These are phyloP conservation scores for Python bivittatus DNA, from an alignment of 2,113 vertebrate genomes.

Conservation along the genomic window DNA sequence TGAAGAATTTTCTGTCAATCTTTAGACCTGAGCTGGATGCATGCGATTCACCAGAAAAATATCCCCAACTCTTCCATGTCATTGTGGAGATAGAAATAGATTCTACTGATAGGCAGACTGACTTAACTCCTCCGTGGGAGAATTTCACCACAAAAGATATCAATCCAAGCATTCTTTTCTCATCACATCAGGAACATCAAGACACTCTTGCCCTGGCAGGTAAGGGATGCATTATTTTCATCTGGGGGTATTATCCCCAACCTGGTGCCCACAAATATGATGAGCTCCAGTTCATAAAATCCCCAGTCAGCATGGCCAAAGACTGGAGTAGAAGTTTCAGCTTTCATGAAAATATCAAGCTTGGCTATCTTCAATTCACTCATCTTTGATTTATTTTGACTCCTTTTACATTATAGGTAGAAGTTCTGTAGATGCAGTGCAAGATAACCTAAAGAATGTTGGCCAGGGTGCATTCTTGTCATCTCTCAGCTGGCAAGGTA, in stretches of 20 bases:
- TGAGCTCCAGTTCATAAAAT: not conserved
- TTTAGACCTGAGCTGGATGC: constrained; percentile 93
- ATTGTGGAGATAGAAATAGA: constrained; percentile 92
- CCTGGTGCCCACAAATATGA: not conserved
- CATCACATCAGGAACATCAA: constrained; percentile 93
- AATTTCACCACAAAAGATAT: constrained; percentile 94
- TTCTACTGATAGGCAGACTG: constrained; percentile 86
- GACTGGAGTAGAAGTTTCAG: not conserved
- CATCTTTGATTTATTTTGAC: constrained; percentile 3
- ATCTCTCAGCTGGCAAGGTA: constrained; percentile 84
- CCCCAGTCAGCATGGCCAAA: not conserved
- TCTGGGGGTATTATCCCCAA: not conserved
- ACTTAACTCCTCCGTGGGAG: constrained; percentile 96
- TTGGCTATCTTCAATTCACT: not conserved
- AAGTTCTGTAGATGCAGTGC: constrained; percentile 67
- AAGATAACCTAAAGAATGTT: constrained; percentile 74
- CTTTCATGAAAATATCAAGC: fast-evolving
- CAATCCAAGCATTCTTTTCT: constrained; percentile 91
- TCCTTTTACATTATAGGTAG: constrained; percentile 71
- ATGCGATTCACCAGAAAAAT: constrained; percentile 96
- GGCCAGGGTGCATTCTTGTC: constrained; percentile 82
- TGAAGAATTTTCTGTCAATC: constrained; percentile 1
- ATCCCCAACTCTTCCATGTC: constrained; percentile 95
- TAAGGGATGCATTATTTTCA: constrained; percentile 47
- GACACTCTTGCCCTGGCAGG: constrained; percentile 89